Base-by-base conservation (phyloP, 2,113 vertebrate species). In the Vulpes vulpes region DNA sequence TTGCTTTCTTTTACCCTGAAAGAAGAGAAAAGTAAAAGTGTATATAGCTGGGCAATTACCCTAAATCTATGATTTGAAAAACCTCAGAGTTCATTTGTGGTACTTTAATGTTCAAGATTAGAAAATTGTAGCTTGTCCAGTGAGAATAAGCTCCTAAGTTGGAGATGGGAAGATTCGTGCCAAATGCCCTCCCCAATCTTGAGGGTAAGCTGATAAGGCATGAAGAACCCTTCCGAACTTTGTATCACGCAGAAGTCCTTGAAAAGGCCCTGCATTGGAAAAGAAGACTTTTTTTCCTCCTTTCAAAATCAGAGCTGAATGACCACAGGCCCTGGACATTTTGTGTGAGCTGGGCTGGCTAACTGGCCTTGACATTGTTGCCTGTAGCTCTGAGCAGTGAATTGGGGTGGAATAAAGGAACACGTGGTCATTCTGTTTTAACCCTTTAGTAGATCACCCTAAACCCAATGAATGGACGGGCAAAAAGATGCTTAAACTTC, bases 191-290 rank as follows among this genome's bases (percentile, higher is more conserved):
- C 14, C 76, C 12, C 0, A 1, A 2, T 27, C 59, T 20, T 49
- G n/a, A 85, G 23, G 15, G 16, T 20, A 10, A 78, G n/a, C 35
- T 25, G n/a, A 3, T 23, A 38, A 67, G 82, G 35, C 9, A 32
- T 76, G 92, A 95, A 79, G 81, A 71, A 67, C 30, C 11, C 35
- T 83, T 32, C 30, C 85, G 84, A 95, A 91, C 89, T 91, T 96
- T 83, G 94, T 93, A 49, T 69, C 89, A 89, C 89, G 32, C 38
- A 35, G 23, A 92, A 96, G 93, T 89, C 1, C 0, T 97, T 96
- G 97, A 96, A 98, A 98, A 91, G 88, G 65, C n/a, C 89, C 96
- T 60, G 92, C 62, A 57, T 97, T 97, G 93, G 96, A 96, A 96
- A 96, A 97, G 57, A 86, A 60, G 53, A 57, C 2, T 6, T 14